Base-by-base conservation (phyloP, 2,113 vertebrate genomes). In the Grallaria varia region DNA sequence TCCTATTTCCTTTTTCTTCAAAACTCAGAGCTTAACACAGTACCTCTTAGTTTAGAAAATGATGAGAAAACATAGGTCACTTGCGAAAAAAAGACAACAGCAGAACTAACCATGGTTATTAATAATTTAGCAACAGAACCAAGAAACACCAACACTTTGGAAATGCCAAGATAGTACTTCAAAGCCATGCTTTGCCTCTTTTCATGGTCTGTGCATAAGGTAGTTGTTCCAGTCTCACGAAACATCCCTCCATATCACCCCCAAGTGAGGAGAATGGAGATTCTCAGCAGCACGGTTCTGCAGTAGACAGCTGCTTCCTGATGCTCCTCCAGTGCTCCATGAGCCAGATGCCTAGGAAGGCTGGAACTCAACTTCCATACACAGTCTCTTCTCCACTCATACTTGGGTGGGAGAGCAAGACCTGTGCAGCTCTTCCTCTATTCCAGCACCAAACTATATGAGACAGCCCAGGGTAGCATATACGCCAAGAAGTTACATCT, bases 161-260 rank as follows among this genome's bases (percentile, higher is more conserved):
- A 83, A 89, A 90, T 44, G 23, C 5, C 35, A 88, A 44, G 24
- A 77, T 2, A 6, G 47, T 74, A 80, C 23, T 76, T 88, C 20
- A 77, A 50, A 73, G 40, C 20, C 49, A 33, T 0, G 2, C 9
- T 63, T 53, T 55, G 47, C 18, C 31, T 87, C 81, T 66, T 62
- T 27, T 39, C 30, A 50, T 8, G 7, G 12, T 35, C n/a, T 86
- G 17, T 0, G 0, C 55, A 21, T 42, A 67, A 52, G 8, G 45
- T 13, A 40, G 11, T 60, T 62, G 42, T 50, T 84, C 68, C 44
- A 83, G 14, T 31, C 23, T 50, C 42, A 50, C 25, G 33, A 82
- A 79, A 68, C 20, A 45, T 64, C 37, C 15, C 31, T 68, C 17
- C 0, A 1, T 35, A 33, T 69, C 64, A 62, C 9, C 35, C 80